phyloP scores from a whole-genome alignment of 1,140 invertebrate genomes.

The Trichoplusia ni region DNA sequence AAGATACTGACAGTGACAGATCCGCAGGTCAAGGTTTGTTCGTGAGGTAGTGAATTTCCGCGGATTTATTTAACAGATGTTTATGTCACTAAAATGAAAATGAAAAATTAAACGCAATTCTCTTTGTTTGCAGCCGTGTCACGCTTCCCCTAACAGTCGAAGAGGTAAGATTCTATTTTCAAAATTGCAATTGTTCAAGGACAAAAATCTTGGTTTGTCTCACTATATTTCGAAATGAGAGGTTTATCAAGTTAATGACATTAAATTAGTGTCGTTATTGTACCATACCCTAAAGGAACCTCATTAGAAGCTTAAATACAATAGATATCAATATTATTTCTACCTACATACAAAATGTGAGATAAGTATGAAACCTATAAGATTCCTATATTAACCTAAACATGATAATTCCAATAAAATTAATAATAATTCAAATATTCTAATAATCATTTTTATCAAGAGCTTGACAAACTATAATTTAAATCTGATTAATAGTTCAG shows the following conservation, averaged over 20 bases:
- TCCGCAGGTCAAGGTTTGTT: slow-evolving; percentile 48
- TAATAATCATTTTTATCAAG: too few relatives aligned
- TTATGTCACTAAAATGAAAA: slow-evolving; percentile 2
- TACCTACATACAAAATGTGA: too few relatives aligned
- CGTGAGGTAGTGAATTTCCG: slow-evolving; percentile 30
- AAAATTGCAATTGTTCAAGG: slow-evolving; percentile 28
- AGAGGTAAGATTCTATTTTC: slow-evolving; percentile 62
- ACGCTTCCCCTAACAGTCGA: slow-evolving; percentile 77
- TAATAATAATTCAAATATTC: too few relatives aligned
- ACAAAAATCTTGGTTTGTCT: not conserved
- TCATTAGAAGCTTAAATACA: too few relatives aligned
- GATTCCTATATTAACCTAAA: too few relatives aligned
- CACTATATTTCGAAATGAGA: not conserved
- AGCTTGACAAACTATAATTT: too few relatives aligned
- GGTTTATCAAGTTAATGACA: not conserved
- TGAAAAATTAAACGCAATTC: slow-evolving; percentile 41
- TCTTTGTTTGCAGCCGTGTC: slow-evolving; percentile 73
- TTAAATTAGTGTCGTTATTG: too few relatives aligned
- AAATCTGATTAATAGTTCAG: too few relatives aligned
- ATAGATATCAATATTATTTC: too few relatives aligned
- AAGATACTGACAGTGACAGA: slow-evolving; percentile 56
- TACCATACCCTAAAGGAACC: too few relatives aligned
- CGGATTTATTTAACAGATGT: slow-evolving; percentile 34
- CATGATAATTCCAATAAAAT: too few relatives aligned
- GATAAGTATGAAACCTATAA: too few relatives aligned